phyloP scores from a whole-genome alignment of 2,113 vertebrate species.

The Manacus vitellinus region DNA sequence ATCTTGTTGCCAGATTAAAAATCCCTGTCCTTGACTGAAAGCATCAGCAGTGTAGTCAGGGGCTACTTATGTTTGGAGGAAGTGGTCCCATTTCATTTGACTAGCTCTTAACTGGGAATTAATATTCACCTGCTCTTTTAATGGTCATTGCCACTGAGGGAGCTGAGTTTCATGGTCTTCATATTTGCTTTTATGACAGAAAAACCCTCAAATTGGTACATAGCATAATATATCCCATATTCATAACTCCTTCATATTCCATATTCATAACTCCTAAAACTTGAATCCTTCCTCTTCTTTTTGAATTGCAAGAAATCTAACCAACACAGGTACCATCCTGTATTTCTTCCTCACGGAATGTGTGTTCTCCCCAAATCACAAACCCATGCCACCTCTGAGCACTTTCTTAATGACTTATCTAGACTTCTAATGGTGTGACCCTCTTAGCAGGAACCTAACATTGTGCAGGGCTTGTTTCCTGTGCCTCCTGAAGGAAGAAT shows the following conservation, averaged over 20 bases:
- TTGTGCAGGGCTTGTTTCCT: neutral
- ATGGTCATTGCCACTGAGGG: neutral
- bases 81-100: neutral
- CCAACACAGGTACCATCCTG: neutral
- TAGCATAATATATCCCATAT: neutral
- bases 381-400: neutral
- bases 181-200: neutral
- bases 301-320: neutral
- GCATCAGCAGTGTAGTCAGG: neutral
- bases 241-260: neutral
- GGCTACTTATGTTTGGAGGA: neutral
- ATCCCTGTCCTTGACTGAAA: neutral
- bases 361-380: neutral
- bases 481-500: neutral
- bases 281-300: neutral
- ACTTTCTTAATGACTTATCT: neutral
- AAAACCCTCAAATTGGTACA: neutral
- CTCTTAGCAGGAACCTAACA: neutral
- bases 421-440: neutral
- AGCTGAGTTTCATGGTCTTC: neutral
- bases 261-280: neutral
- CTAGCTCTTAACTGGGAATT: neutral
- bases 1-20: neutral
- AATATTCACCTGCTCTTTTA: neutral
- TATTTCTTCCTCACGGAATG: accelerated